Base-by-base conservation (phyloP, 2,888 invertebrate species). In the Invenusta paracnida region DNA sequence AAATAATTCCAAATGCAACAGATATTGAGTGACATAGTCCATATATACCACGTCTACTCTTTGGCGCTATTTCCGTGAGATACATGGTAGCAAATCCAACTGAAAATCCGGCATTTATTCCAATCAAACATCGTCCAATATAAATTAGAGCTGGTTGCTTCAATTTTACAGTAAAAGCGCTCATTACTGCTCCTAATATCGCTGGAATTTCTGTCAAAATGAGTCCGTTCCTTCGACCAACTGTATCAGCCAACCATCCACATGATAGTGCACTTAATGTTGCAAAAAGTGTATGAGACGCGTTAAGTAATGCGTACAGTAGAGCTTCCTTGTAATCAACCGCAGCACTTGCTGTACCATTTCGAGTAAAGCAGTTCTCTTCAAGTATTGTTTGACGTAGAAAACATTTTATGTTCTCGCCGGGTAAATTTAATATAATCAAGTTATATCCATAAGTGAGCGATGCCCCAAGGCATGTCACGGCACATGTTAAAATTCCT, bases 341-440 rank as follows among this genome's bases (percentile, higher is more conserved):
- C 17, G 5, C 48, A 48, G 48, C 17, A 11, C 17, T 48, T 48
- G 48, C 17, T 5, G 48, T 11, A 48, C 17, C 17, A 48, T 48
- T 48, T 5, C 17, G 5, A 5, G 5, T 48, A 48, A 17, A 48
- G 48, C 48, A 48, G 5, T 5, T 48, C 5, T 48, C 48, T 48
- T 48, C 17, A 48, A 48, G 17, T 5, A 48, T 48, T 48, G 48
- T 48, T 48, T 5, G 11, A 48, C 11, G 11, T 11, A 48, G 17
- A 48, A 48, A 48, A 48, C 48, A 48, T 48, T 48, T 48, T 48
- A 48, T 48, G 17, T 48, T 48, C 5, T 48, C 11, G 48, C 48
- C 48, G 5, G 48, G 48, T 85, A 25, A 30, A 86, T 25, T 88
- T 17, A 29, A 29, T 13, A 81, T 86, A 25, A 30, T 23, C 29